phyloP scores from a whole-genome alignment of 2,113 vertebrate species.

The Hystrix brachyura region DNA sequence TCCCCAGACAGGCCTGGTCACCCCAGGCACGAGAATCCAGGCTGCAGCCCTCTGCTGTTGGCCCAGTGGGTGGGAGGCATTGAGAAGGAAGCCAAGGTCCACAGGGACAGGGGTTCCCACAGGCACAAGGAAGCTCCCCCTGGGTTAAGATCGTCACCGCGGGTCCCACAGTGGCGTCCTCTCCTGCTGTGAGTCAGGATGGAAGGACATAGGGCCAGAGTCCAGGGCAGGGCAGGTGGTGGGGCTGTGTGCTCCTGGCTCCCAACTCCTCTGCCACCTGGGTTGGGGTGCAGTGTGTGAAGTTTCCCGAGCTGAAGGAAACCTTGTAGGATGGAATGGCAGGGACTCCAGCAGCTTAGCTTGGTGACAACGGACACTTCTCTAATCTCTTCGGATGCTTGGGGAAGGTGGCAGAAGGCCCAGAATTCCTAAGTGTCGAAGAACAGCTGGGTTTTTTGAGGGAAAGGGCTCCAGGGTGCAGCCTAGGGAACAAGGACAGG shows the following conservation, averaged over 20 bases:
- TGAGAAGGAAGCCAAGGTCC: accelerated
- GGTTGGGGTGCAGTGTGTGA: not conserved
- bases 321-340: too few relatives aligned
- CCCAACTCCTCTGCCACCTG: accelerated
- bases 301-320: not conserved
- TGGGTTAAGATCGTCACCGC: too few relatives aligned
- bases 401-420: not conserved
- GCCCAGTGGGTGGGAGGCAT: accelerated
- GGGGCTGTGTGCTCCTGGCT: not conserved
- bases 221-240: accelerated
- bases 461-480: not conserved
- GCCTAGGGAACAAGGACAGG: not conserved
- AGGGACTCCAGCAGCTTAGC: accelerated
- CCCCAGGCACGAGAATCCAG: accelerated
- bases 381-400: accelerated
- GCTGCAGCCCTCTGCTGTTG: accelerated
- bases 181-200: not conserved
- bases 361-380: accelerated
- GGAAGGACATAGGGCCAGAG: accelerated
- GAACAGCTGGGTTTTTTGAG: not conserved
- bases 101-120: not conserved
- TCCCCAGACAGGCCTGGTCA: not conserved
- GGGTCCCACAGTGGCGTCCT: too few relatives aligned
- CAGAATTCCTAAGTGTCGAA: not conserved
- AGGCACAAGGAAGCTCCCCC: not conserved